Base-by-base conservation (phyloP, 2,113 vertebrate species). In the Oncorhynchus tshawytscha region DNA sequence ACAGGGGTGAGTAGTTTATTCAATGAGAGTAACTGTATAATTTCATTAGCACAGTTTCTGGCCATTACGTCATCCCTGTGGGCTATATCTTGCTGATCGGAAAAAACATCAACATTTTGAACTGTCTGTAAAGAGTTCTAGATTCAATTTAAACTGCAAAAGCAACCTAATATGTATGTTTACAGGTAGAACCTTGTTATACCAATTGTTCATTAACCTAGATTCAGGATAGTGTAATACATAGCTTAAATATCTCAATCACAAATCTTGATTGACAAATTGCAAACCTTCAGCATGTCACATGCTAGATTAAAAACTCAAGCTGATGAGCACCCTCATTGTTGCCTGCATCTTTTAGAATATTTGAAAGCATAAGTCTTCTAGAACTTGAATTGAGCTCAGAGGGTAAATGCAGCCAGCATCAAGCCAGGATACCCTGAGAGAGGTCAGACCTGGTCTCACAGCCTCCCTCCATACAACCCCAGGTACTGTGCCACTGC, bases 391-490 rank as follows among this genome's bases (percentile, higher is more conserved):
- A 78, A 71, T 73, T 18, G 16, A 54, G 51, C 51, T 54, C 51
- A 54, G 16, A 54, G 51, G 34, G 75, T 81, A 73, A 85, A 71
- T 57, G 31, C 48, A 39, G 77, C 76, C 34, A 22, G 11, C 64
- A 5, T 72, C 16, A 45, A 77, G 80, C 51, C 4, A 22, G 49
- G 70, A 73, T 82, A 85, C 79, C 89, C 86, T 89, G 89, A 88
- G 85, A 88, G 87, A 90, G 91, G 86, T 91, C 89, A 90, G 89
- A 91, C 88, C 85, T 90, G 76, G 87, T 87, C 83, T 80, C 86
- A 79, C 84, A 89, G 86, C 85, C 78, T 85, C 84, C 76, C 84
- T 89, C 78, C 86, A 76, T 84, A 89, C 87, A 86, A 89, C 86
- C 84, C 87, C 88, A 90, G 90, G 88, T 90, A 88, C 87, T 88